Percentiles rank a stretch among this genome's conserved stretches.
Conservation (phyloP, 2,113 vertebrate genomes). For the Sceloporus undulatus region DNA sequence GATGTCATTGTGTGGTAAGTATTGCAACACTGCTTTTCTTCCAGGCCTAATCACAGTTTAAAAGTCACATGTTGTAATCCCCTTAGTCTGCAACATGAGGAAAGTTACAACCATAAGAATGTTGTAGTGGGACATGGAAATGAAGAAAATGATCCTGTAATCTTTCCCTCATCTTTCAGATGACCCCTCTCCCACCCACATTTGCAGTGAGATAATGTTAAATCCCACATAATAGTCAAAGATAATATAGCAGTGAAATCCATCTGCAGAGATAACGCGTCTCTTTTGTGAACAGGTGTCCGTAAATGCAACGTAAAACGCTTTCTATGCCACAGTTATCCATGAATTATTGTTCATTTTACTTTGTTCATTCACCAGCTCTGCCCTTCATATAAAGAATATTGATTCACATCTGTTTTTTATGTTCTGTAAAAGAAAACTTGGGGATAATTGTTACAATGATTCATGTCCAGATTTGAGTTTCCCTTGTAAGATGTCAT, state of each 20-base stretch:
- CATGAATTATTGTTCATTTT: conserved; percentile 22
- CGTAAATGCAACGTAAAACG: conserved; percentile 12
- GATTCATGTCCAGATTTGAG: background rate
- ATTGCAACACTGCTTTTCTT: too few relatives aligned
- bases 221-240: background rate
- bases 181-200: too few relatives aligned
- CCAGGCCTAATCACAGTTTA: too few relatives aligned
- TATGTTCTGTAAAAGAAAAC: conserved; percentile 5
- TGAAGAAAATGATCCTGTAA: too few relatives aligned
- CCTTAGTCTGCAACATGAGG: too few relatives aligned
- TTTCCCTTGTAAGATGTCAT: background rate
- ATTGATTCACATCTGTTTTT: background rate
- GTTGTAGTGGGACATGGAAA: too few relatives aligned
- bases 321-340: conserved; percentile 43
- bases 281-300: conserved; percentile 33
- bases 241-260: background rate
- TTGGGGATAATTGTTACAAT: background rate
- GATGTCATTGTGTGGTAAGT: too few relatives aligned
- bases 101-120: too few relatives aligned
- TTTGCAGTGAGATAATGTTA: background rate
- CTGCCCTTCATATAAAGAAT: conserved; percentile 39
- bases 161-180: too few relatives aligned
- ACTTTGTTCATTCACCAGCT: conserved; percentile 35
- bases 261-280: background rate
- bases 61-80: too few relatives aligned